phyloP scores from a whole-genome alignment of 2,113 vertebrate genomes.

The Notiomystis cincta region DNA sequence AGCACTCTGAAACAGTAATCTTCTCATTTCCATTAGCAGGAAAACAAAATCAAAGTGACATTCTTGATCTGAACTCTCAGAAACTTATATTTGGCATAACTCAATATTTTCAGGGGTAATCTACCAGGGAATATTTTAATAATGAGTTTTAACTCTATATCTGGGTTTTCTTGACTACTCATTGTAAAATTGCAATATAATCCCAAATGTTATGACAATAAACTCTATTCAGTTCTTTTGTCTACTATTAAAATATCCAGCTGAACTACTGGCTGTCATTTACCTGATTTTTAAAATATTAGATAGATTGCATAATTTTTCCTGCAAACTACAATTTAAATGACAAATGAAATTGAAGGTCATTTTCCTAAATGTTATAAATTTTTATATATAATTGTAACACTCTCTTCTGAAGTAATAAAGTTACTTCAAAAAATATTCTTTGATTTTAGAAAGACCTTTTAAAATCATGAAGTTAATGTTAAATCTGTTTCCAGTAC shows the following conservation, averaged over 20 bases:
- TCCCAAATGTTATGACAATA: neutral
- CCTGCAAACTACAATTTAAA: neutral
- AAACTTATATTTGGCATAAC: neutral
- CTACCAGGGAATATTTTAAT: neutral
- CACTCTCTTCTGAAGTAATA: neutral
- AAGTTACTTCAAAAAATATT: neutral
- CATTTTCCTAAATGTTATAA: neutral
- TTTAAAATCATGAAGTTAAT: neutral
- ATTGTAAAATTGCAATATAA: neutral
- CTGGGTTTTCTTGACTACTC: neutral
- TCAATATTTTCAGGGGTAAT: neutral
- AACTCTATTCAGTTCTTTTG: neutral
- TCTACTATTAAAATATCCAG: neutral
- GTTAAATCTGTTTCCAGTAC: neutral
- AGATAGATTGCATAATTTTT: neutral
- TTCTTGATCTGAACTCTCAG: neutral
- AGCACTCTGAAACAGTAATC: neutral
- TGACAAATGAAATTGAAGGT: neutral
- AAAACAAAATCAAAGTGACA: neutral
- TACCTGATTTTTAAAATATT: neutral
- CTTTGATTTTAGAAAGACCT: neutral
- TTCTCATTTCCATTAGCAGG: neutral
- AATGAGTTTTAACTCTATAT: neutral
- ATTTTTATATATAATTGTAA: neutral
- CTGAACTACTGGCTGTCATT: neutral